These are phyloP conservation scores for Aphelenchoides fujianensis DNA, from an alignment of 1,140 invertebrate species.

Conservation along the genomic window DNA sequence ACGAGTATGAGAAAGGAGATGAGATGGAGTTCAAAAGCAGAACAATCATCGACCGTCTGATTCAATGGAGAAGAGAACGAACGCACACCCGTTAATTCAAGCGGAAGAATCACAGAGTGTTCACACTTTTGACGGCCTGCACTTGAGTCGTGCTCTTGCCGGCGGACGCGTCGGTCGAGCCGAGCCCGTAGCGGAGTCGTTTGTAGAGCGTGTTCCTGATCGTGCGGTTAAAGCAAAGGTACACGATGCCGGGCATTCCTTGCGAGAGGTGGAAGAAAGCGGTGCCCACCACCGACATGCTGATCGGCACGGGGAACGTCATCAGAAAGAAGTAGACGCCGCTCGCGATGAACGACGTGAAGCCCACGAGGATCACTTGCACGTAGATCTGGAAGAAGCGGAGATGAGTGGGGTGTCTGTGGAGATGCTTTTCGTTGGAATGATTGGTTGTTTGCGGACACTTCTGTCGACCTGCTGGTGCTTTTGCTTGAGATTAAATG, in stretches of 20 bases:
- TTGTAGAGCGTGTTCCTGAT: not conserved
- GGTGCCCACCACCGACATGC: not conserved
- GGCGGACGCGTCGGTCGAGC: not conserved
- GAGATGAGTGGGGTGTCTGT: not conserved
- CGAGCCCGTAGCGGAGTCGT: not conserved
- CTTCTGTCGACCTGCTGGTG: too few relatives aligned
- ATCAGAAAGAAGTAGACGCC: slow-evolving; percentile 8
- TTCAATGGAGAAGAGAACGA: too few relatives aligned
- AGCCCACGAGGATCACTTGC: slow-evolving; percentile 7
- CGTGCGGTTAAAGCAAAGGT: not conserved
- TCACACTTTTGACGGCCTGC: too few relatives aligned
- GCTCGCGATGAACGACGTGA: not conserved
- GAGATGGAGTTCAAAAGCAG: too few relatives aligned
- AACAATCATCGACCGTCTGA: too few relatives aligned
- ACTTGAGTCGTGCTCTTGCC: not conserved
- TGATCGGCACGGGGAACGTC: not conserved
- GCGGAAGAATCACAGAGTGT: too few relatives aligned
- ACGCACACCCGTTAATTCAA: too few relatives aligned
- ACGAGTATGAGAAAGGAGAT: too few relatives aligned
- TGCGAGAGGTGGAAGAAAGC: slow-evolving; percentile 6
- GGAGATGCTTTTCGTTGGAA: too few relatives aligned
- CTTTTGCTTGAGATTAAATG: too few relatives aligned
- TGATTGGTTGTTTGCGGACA: too few relatives aligned
- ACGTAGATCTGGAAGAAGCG: not conserved
- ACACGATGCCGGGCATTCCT: slow-evolving; percentile 8